Evolutionary conservation across 1,140 invertebrate species (phyloP).

Genomic region (Meloidogyne chitwoodi): DNA sequence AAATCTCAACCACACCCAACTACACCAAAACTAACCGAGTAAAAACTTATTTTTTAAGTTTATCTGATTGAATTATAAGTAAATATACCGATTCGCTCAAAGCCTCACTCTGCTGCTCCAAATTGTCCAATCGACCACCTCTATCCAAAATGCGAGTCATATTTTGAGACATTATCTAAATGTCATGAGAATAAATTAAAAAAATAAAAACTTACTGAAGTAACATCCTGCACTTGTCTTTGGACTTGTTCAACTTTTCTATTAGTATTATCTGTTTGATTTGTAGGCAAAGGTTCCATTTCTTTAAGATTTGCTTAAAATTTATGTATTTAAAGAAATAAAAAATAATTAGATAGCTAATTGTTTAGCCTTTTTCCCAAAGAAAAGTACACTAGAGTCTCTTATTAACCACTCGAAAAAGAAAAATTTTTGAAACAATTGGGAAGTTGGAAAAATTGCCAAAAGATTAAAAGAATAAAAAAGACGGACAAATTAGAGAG

Average conservation of each 20-base stretch:
- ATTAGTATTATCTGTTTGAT: neutral
- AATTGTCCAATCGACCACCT: slow-evolving; percentile 3
- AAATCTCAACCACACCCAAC: too few relatives aligned
- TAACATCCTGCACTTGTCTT: neutral
- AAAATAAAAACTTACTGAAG: neutral
- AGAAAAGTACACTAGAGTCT: too few relatives aligned
- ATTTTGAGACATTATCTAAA: slow-evolving; percentile 15
- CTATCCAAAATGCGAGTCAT: slow-evolving; percentile 10
- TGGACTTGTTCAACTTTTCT: slow-evolving; percentile 2
- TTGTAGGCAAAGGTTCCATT: neutral
- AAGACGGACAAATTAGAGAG: too few relatives aligned
- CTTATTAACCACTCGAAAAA: too few relatives aligned
- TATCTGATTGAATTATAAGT: too few relatives aligned
- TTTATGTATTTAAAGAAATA: neutral
- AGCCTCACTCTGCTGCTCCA: slow-evolving; percentile 9
- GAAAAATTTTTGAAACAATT: too few relatives aligned
- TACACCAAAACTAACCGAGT: neutral
- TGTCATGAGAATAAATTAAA: neutral
- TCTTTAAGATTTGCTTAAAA: neutral
- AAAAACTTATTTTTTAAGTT: neutral
- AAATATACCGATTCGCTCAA: slow-evolving; percentile 13
- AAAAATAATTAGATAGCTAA: too few relatives aligned
- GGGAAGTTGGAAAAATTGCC: too few relatives aligned
- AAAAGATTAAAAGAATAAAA: too few relatives aligned
- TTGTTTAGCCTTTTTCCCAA: too few relatives aligned